Base-by-base conservation (phyloP, 1,140 invertebrate species). In the Acromyrmex echinatior region DNA sequence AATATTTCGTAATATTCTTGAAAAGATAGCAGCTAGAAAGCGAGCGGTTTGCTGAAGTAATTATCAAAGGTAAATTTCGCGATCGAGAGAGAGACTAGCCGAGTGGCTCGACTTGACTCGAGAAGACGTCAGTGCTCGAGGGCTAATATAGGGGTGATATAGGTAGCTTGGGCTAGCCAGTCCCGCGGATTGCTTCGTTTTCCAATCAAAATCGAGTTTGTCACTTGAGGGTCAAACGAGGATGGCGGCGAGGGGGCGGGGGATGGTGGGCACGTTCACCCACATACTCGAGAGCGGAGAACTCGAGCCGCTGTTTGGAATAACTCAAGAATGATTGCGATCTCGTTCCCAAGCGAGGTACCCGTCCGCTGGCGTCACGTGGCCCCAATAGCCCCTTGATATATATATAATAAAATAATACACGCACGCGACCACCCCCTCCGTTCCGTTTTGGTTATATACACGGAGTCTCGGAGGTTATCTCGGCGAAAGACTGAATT, bases 291-390 rank as follows among this genome's bases (percentile, higher is more conserved):
- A 73, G 88, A 70, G 81, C 70, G 62, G 88, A 82, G 45, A 51
- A 51, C 39, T 49, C 51, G 68, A 71, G 81, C 51, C 63, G 81
- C 89, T 92, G 88, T 92, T 93, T 92, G 92, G 93, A 94, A 94
- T 95, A 94, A 95, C 92, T 93, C 91, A 93, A 93, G 91, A 95
- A 95, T 93, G 93, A 95, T 94, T 93, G 93, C 89, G 82, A 85
- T 87, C 91, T 86, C 56, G 62, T 80, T 70, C 78, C 68, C 87
- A 90, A 88, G 91, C 90, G 86, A 92, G 90, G 86, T 87, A 77
- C 81, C 73, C 73, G 86, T 45, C 74, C 65, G 87, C 16, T 73
- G 90, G 92, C 94, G 93, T 93, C 94, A 95, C 92, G 92, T 95
- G 93, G 88, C 89, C 71, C 66, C 91, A 93, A 95, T 95, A 93